Conservation (phyloP, 2,888 invertebrate species). For the Chaetogeoica ovagalla region DNA sequence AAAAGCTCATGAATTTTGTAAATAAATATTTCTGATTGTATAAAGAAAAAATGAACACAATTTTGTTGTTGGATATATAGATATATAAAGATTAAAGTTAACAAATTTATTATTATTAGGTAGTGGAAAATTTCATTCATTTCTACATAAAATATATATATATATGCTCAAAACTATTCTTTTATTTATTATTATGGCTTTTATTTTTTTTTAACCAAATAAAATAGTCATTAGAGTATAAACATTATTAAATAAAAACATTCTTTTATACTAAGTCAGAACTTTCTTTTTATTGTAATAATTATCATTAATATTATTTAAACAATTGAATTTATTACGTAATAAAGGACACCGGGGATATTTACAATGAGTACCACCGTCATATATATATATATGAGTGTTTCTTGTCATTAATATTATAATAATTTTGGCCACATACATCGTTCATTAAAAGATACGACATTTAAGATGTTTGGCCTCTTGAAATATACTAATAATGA, state of each 20-base stretch:
- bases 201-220: constrained; percentile 9
- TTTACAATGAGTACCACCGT: too few species aligned
- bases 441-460: constrained; percentile 18
- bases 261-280: constrained; percentile 5
- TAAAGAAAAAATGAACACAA: neutral
- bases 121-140: constrained; percentile 8
- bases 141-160: constrained; percentile 8
- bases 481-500: constrained; percentile 10
- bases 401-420: neutral
- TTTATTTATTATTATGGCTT: constrained; percentile 18
- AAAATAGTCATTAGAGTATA: constrained; percentile 37
- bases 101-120: constrained; percentile 25
- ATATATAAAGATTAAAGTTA: too few species aligned
- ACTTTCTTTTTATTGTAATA: neutral
- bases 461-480: constrained; percentile 21
- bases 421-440: constrained; percentile 28
- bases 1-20: constrained; percentile 14
- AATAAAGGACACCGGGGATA: neutral
- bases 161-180: constrained; percentile 23
- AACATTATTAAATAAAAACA: constrained; percentile 29
- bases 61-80: constrained; percentile 1
- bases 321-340: neutral
- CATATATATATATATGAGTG: neutral
- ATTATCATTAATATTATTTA: neutral
- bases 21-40: constrained; percentile 24